phyloP scores from a whole-genome alignment of 2,797 vertebrate genomes.

The Cephalopachus bancanus region DNA sequence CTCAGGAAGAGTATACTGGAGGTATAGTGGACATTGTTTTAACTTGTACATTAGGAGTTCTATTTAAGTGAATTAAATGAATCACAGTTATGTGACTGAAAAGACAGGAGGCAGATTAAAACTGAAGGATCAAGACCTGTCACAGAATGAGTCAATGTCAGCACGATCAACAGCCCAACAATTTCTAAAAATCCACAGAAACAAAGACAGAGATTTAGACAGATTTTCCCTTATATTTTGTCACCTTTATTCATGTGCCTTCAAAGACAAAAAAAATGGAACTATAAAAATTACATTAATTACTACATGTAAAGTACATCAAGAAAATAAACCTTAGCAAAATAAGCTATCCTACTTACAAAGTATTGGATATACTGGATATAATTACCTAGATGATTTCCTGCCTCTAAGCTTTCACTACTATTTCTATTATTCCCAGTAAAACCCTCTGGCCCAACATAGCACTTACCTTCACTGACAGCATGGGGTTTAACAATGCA shows the following conservation, averaged over 20 bases:
- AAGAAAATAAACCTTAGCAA: slow-evolving; percentile 25
- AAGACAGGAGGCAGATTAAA: not conserved
- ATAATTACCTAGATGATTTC: not conserved
- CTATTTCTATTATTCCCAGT: not conserved
- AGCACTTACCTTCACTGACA: slow-evolving; percentile 93
- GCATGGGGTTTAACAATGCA: slow-evolving; percentile 97
- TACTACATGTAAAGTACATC: not conserved
- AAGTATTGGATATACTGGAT: not conserved
- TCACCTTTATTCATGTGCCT: not conserved
- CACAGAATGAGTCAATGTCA: not conserved
- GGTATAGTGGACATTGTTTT: not conserved
- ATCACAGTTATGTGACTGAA: not conserved
- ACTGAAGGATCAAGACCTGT: not conserved
- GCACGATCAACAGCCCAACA: not conserved
- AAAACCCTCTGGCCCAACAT: not conserved
- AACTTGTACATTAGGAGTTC: not conserved
- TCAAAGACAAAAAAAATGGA: slow-evolving; percentile 16
- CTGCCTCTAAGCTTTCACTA: not conserved
- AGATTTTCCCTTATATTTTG: not conserved
- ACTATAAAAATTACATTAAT: slow-evolving; percentile 41
- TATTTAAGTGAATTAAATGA: not conserved
- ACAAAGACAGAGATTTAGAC: not conserved
- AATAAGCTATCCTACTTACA: not conserved
- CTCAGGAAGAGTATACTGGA: not conserved
- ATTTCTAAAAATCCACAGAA: not conserved